Conservation (phyloP, 2,113 vertebrate species). For the Gadus macrocephalus region DNA sequence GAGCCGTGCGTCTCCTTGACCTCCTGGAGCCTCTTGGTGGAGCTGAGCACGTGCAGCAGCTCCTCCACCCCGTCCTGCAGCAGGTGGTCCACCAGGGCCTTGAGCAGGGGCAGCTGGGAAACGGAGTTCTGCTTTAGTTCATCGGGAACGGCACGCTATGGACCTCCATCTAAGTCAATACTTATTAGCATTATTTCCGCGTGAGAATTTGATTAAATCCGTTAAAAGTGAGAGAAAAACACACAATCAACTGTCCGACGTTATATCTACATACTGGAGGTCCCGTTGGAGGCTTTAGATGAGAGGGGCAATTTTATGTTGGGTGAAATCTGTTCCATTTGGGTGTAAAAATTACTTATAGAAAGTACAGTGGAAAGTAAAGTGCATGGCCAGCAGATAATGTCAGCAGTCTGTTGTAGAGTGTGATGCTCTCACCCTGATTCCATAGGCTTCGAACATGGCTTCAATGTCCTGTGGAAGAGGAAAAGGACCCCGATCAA, state of each 20-base stretch:
- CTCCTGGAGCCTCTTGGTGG: conserved; percentile 45
- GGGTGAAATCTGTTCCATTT: no score
- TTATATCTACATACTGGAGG: no score
- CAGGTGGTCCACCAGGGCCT: conserved; percentile 75
- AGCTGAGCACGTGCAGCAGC: conserved; percentile 61
- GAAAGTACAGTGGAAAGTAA: no score
- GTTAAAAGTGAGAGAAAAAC: no score
- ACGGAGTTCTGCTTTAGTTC: conserved; percentile 29
- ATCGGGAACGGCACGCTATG: no score
- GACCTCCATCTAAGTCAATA: no score
- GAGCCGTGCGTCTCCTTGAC: conserved; percentile 58
- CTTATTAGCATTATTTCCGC: no score
- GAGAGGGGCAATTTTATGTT: no score
- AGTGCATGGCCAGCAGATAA: neutral
- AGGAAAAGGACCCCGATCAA: conserved; percentile 21
- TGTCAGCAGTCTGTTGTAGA: neutral
- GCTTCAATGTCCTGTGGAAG: conserved; percentile 78
- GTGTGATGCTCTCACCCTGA: conserved; percentile 71
- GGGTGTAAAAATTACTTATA: no score
- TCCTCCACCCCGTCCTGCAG: conserved; percentile 74
- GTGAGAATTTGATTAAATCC: no score
- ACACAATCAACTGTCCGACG: no score
- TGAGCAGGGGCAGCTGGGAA: conserved; percentile 78
- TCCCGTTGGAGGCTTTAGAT: no score
- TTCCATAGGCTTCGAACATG: conserved; percentile 83